Percentiles rank a stretch among this genome's conserved stretches.
These are phyloP conservation scores for Onychorhynchus coronatus DNA, from an alignment of 2,113 vertebrate genomes.

Conservation along the genomic window DNA sequence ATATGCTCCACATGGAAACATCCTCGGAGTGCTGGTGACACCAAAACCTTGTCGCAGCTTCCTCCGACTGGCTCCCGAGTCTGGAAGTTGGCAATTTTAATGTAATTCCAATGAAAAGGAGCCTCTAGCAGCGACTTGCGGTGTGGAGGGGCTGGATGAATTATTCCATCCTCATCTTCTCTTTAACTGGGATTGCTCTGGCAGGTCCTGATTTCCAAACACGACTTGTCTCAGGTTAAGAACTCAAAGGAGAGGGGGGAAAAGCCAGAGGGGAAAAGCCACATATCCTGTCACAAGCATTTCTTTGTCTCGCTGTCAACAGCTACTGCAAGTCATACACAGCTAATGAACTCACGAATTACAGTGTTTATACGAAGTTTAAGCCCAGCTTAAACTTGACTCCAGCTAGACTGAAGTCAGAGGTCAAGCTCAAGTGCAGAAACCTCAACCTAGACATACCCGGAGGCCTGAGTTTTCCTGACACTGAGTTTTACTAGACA, in stretches of 20 bases:
- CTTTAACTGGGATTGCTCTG: not conserved
- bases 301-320: not conserved
- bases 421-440: not conserved
- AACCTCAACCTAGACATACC: not conserved
- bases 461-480: not conserved
- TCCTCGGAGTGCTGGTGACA: fast-evolving
- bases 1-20: not conserved
- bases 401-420: not conserved
- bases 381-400: not conserved
- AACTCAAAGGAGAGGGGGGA: not conserved
- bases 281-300: not conserved
- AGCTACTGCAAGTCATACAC: not conserved
- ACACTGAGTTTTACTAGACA: not conserved
- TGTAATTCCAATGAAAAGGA: not conserved
- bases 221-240: not conserved
- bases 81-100: not conserved
- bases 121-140: not conserved
- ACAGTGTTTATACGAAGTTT: not conserved
- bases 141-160: not conserved
- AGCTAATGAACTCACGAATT: fast-evolving
- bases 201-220: not conserved
- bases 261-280: not conserved
- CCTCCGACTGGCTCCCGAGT: not conserved
- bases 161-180: not conserved
- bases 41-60: not conserved